Conservation (phyloP, 2,888 invertebrate species). For the Idaea straminata region DNA sequence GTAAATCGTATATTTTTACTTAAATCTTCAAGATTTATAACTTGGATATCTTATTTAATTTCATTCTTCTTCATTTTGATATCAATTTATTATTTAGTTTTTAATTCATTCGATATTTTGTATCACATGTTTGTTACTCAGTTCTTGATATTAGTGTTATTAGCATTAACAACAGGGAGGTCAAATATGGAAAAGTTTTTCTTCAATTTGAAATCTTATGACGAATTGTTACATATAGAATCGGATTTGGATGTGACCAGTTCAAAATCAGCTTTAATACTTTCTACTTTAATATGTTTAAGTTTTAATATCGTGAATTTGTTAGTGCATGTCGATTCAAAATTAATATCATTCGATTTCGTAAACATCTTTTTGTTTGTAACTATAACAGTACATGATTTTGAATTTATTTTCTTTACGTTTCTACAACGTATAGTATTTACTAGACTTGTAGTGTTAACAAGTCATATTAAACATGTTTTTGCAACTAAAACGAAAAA, state of each 20-base stretch:
- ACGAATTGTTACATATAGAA: conserved; percentile 47
- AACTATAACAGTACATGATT: not conserved
- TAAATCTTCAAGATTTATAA: not conserved
- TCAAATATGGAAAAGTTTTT: conserved; percentile 41
- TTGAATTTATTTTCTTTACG: not conserved
- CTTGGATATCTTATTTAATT: conserved; percentile 11
- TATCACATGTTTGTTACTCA: conserved; percentile 25
- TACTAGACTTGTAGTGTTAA: not conserved
- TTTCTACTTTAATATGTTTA: not conserved
- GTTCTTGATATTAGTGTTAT: conserved; percentile 39
- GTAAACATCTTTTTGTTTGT: not conserved
- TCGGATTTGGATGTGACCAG: conserved; percentile 35
- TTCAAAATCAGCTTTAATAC: conserved; percentile 13
- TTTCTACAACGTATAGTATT: not conserved
- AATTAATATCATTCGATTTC: not conserved
- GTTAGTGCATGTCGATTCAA: not conserved
- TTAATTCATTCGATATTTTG: not conserved
- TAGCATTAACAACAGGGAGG: conserved; percentile 37
- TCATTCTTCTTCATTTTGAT: not conserved
- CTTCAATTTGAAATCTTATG: conserved; percentile 43
- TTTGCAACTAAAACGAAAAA: not conserved
- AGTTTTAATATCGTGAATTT: not conserved
- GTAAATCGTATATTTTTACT: not conserved
- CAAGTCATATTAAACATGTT: not conserved
- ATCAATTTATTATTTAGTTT: not conserved